Evolutionary conservation across 2,888 invertebrate species (phyloP).

Genomic region (Xestia rhomboidea): DNA sequence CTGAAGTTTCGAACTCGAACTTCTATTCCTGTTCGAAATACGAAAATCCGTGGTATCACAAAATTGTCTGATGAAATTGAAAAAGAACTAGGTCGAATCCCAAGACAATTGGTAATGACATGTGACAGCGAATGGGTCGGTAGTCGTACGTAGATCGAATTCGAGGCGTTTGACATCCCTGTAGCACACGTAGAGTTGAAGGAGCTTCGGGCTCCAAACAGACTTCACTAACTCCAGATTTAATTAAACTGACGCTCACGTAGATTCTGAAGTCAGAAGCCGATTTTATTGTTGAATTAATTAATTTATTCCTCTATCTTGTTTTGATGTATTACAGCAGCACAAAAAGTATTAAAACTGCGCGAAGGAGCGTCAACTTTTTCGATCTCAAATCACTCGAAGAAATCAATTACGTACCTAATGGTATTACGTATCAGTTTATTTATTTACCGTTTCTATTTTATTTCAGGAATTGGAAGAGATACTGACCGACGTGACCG

Average conservation of each 20-base stretch:
- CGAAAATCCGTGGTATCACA: slow-evolving; percentile 30
- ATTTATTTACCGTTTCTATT: slow-evolving; percentile 41
- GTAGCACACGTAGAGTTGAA: slow-evolving; percentile 54
- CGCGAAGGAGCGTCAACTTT: neutral
- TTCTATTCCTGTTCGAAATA: slow-evolving; percentile 21
- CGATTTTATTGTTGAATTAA: slow-evolving; percentile 58
- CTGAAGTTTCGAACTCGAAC: slow-evolving; percentile 19
- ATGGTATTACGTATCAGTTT: slow-evolving; percentile 16
- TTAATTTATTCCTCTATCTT: slow-evolving; percentile 40
- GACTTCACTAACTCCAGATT: slow-evolving; percentile 73
- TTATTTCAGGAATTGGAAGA: slow-evolving; percentile 96
- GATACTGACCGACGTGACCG: slow-evolving; percentile 96
- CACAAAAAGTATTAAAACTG: slow-evolving; percentile 3
- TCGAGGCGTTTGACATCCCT: slow-evolving; percentile 65
- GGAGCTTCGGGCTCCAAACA: slow-evolving; percentile 61
- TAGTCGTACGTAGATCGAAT: slow-evolving; percentile 51
- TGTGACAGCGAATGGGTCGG: slow-evolving; percentile 57
- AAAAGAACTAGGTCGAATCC: slow-evolving; percentile 55
- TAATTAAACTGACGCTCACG: slow-evolving; percentile 78
- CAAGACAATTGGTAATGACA: slow-evolving; percentile 63
- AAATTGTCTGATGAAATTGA: slow-evolving; percentile 46
- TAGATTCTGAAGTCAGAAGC: slow-evolving; percentile 59
- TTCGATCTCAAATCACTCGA: neutral
- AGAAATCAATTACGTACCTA: slow-evolving; percentile 6
- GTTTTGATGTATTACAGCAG: slow-evolving; percentile 3